A percentile compares a stretch with the other conserved stretches of the same genome.
These are phyloP conservation scores for Eilema sororculum DNA, from an alignment of 2,888 invertebrate species.

Conservation along the genomic window DNA sequence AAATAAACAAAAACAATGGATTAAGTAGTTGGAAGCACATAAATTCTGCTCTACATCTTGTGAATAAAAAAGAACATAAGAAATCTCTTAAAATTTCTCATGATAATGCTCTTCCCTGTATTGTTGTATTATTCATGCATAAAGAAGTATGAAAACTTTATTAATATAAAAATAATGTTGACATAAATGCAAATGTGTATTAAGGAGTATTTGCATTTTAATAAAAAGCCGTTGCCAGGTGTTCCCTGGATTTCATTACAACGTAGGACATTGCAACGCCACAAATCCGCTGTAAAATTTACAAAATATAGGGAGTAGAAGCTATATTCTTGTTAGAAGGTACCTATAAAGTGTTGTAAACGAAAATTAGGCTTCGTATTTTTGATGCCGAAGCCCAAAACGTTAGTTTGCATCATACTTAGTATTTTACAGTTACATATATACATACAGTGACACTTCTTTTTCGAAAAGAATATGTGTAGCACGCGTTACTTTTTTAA, in stretches of 20 bases:
- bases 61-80: not conserved
- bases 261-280: constrained; percentile 39
- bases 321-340: constrained; percentile 20
- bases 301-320: constrained; percentile 37
- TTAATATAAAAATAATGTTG: constrained; percentile 15
- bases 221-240: constrained; percentile 44
- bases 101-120: not conserved
- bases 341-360: not conserved
- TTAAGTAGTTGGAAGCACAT: too few relatives aligned
- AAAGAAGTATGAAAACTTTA: constrained; percentile 9
- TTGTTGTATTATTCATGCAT: constrained; percentile 5
- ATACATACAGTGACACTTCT: too few relatives aligned
- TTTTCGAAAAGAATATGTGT: too few relatives aligned
- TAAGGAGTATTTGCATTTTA: constrained; percentile 46
- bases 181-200: constrained; percentile 25
- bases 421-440: too few relatives aligned
- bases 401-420: too few relatives aligned
- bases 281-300: constrained; percentile 40
- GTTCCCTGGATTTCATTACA: constrained; percentile 42
- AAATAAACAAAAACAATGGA: not conserved
- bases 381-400: not conserved
- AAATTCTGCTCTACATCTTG: not conserved
- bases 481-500: too few relatives aligned
- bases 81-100: not conserved
- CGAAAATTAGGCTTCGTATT: not conserved